These are phyloP conservation scores for Cheirogaleus medius DNA, from an alignment of 2,113 vertebrate species.

Conservation along the genomic window DNA sequence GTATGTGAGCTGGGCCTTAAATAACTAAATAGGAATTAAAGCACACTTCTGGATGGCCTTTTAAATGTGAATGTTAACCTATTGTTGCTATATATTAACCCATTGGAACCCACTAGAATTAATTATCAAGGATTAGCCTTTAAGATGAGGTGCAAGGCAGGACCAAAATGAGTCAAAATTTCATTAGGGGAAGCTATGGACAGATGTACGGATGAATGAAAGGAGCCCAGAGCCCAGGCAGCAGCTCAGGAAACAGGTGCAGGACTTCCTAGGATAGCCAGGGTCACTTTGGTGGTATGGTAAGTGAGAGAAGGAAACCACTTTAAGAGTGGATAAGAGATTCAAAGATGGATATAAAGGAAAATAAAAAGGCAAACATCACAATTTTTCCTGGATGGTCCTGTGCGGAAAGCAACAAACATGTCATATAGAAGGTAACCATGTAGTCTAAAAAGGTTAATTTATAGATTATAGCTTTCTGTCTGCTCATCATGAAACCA, in stretches of 20 bases:
- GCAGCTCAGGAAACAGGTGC: not conserved
- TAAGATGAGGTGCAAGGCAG: not conserved
- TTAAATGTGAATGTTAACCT: conserved; percentile 1
- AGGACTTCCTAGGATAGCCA: not conserved
- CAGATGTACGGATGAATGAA: not conserved
- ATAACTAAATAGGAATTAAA: not conserved
- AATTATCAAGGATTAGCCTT: not conserved
- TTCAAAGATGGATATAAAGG: not conserved
- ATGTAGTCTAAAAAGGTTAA: not conserved
- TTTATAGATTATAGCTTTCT: not conserved
- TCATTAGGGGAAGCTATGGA: not conserved
- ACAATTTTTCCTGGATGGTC: not conserved
- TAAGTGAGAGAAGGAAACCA: not conserved
- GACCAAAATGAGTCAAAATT: not conserved
- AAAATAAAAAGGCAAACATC: not conserved
- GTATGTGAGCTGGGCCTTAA: not conserved
- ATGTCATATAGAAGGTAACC: not conserved
- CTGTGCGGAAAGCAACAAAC: not conserved
- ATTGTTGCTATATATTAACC: not conserved
- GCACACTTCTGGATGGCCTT: not conserved
- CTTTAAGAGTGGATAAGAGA: not conserved
- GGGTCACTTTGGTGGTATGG: not conserved
- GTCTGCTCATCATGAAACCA: not conserved
- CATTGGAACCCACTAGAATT: not conserved
- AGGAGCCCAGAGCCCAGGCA: not conserved